A percentile compares a stretch with the other conserved stretches of the same genome.
Evolutionary conservation across 64 coral and sea anemone genomes (phyloP).

Genomic region (Pocillopora damicornis): DNA sequence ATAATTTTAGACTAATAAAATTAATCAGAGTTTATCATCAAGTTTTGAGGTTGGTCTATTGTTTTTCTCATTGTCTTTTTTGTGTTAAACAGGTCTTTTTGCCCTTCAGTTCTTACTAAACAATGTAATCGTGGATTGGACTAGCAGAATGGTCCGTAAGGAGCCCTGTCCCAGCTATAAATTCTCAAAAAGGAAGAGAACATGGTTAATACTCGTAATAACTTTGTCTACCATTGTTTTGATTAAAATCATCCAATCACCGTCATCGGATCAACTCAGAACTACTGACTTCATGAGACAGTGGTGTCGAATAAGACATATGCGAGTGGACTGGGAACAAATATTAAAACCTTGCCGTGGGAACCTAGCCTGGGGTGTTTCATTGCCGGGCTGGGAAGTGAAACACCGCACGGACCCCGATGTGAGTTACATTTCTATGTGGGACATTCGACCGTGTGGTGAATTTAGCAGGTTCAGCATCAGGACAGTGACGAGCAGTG

Average conservation of each 20-base stretch:
- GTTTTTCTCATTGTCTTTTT: neutral
- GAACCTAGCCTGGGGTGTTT: conserved; percentile 29
- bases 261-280: conserved; percentile 18
- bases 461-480: conserved; percentile 86
- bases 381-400: conserved; percentile 21
- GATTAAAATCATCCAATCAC: neutral
- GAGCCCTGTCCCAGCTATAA: neutral
- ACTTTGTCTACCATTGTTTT: neutral
- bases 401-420: conserved; percentile 70
- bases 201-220: neutral
- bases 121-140: neutral
- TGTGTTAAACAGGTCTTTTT: neutral
- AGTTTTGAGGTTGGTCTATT: no score
- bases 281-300: conserved; percentile 66
- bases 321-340: conserved; percentile 78
- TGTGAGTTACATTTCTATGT: conserved; percentile 70
- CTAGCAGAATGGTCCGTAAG: neutral
- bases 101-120: neutral
- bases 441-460: conserved; percentile 79
- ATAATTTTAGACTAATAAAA: no score
- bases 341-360: conserved; percentile 69
- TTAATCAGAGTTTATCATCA: no score
- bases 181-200: conserved; percentile 6
- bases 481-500: conserved; percentile 42
- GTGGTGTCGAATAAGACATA: conserved; percentile 77